Conservation (phyloP, 2,888 invertebrate genomes). For the Andrena dorsata region DNA sequence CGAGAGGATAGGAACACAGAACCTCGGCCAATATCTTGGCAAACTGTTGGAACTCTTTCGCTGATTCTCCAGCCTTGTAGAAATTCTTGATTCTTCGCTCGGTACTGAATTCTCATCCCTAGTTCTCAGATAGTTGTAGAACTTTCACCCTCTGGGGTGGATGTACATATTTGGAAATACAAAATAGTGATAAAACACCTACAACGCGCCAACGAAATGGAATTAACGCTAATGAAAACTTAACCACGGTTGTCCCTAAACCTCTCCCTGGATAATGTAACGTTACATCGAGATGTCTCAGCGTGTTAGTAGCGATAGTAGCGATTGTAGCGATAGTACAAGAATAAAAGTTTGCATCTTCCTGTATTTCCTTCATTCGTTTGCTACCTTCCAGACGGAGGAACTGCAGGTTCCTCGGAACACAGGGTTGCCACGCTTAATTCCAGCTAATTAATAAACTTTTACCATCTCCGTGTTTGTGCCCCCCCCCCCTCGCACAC, state of each 20-base stretch:
- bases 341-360: slow-evolving; percentile 51
- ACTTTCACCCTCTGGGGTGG: too few relatives aligned
- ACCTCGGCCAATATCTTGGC: not conserved
- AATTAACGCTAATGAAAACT: too few relatives aligned
- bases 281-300: too few relatives aligned
- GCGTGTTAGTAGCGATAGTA: not conserved
- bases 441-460: slow-evolving; percentile 83
- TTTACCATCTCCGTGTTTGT: slow-evolving; percentile 78
- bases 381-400: slow-evolving; percentile 43
- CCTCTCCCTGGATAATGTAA: too few relatives aligned
- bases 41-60: not conserved
- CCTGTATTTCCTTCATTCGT: slow-evolving; percentile 50
- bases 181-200: too few relatives aligned
- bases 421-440: slow-evolving; percentile 75
- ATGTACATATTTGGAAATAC: too few relatives aligned
- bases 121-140: not conserved
- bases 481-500: slow-evolving; percentile 41
- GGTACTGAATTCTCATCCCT: not conserved
- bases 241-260: too few relatives aligned
- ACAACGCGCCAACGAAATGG: too few relatives aligned
- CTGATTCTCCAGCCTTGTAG: too few relatives aligned
- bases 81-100: not conserved
- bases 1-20: not conserved
- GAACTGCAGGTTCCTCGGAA: slow-evolving; percentile 56
- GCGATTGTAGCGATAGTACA: not conserved